phyloP scores from a whole-genome alignment of 2,888 invertebrate species.

The Sesia bembeciformis region DNA sequence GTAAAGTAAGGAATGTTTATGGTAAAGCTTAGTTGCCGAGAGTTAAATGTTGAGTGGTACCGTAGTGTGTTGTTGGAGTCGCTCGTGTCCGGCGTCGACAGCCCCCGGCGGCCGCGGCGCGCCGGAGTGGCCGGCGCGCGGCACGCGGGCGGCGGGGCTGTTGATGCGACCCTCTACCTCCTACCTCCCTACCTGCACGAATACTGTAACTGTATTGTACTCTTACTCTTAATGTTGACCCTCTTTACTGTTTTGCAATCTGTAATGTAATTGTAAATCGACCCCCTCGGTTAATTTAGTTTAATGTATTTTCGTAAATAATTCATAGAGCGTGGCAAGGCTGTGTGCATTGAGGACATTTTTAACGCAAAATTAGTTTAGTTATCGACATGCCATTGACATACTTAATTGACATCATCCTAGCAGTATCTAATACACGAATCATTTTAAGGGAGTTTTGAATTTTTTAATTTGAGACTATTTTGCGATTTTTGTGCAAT shows the following conservation, averaged over 20 bases:
- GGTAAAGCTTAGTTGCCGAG: constrained; percentile 69
- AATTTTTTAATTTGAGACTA: constrained; percentile 47
- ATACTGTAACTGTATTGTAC: constrained; percentile 58
- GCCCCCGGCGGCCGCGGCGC: constrained; percentile 29
- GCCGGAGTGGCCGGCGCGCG: constrained; percentile 16
- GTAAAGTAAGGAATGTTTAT: constrained; percentile 64
- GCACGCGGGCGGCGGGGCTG: constrained; percentile 28
- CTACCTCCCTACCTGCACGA: constrained; percentile 60
- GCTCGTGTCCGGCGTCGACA: constrained; percentile 51
- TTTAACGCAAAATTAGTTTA: constrained; percentile 67
- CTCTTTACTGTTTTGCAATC: constrained; percentile 67
- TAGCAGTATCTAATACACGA: constrained; percentile 62
- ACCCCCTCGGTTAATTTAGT: constrained; percentile 70
- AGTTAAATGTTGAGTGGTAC: constrained; percentile 72
- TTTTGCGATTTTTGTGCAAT: constrained; percentile 51
- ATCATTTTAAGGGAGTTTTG: constrained; percentile 54
- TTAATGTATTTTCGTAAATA: constrained; percentile 65
- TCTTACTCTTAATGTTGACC: constrained; percentile 63
- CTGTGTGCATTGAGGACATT: constrained; percentile 79
- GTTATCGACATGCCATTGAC: constrained; percentile 57
- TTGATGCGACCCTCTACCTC: constrained; percentile 26
- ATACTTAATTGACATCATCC: constrained; percentile 59
- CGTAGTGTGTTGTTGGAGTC: constrained; percentile 69
- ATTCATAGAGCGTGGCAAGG: constrained; percentile 80
- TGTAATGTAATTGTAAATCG: constrained; percentile 67